Percentiles rank a stretch among this genome's conserved stretches.
These are phyloP conservation scores for Bhutanitis thaidina DNA, from an alignment of 2,888 invertebrate species.

Conservation along the genomic window DNA sequence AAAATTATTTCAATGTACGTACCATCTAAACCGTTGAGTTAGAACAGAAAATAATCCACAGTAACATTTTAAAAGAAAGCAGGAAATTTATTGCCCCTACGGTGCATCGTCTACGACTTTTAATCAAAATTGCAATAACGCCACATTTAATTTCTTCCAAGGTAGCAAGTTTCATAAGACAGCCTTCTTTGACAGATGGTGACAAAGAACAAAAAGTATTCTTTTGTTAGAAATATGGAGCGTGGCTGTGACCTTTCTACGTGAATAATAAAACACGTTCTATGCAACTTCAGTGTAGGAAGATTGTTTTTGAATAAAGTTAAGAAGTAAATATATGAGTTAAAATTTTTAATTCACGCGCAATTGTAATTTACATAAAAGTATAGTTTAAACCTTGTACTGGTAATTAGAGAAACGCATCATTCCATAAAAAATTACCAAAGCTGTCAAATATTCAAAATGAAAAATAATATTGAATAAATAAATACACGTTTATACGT, in stretches of 20 bases:
- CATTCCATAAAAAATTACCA: too few relatives aligned
- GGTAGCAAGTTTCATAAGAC: constrained; percentile 45
- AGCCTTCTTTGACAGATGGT: constrained; percentile 43
- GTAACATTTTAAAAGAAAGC: constrained; percentile 33
- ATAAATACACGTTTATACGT: too few relatives aligned
- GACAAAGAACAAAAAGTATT: constrained; percentile 39
- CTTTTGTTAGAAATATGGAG: constrained; percentile 39
- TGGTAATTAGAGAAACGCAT: too few relatives aligned
- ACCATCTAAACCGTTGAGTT: too few relatives aligned
- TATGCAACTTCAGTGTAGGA: not conserved
- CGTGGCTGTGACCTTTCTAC: constrained; percentile 25
- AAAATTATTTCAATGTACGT: too few relatives aligned
- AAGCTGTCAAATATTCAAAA: too few relatives aligned
- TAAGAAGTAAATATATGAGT: too few relatives aligned
- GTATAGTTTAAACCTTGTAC: too few relatives aligned
- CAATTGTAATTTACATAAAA: too few relatives aligned
- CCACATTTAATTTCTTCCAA: constrained; percentile 43
- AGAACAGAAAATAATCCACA: not conserved
- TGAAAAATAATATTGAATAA: too few relatives aligned
- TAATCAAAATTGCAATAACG: constrained; percentile 55
- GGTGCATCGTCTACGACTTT: constrained; percentile 34
- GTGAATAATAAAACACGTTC: constrained; percentile 5
- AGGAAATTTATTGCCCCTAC: constrained; percentile 30
- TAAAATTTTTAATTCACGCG: too few relatives aligned
- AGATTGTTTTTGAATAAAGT: too few relatives aligned